A percentile compares a stretch with the other conserved stretches of the same genome.
Evolutionary conservation across 2,888 invertebrate species (phyloP).

Genomic region (Meiosimyza decipiens): DNA sequence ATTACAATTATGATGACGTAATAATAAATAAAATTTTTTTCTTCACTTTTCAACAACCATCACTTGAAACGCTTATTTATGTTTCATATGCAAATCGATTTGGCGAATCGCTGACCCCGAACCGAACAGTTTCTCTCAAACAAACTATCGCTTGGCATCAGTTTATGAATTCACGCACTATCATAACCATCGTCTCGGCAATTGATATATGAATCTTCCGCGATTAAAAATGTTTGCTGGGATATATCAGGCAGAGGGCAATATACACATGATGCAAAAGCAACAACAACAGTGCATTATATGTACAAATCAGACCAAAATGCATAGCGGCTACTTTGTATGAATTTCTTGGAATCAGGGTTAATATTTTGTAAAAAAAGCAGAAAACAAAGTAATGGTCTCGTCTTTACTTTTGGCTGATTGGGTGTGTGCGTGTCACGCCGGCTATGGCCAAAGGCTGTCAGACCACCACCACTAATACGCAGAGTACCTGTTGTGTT

Average conservation of each 20-base stretch:
- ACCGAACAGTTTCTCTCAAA: too few relatives aligned
- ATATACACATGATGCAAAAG: constrained; percentile 16
- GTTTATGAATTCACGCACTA: too few relatives aligned
- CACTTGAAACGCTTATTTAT: too few relatives aligned
- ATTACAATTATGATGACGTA: too few relatives aligned
- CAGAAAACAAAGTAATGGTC: background rate
- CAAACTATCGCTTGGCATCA: too few relatives aligned
- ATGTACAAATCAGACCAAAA: constrained; percentile 26
- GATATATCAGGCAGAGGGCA: background rate
- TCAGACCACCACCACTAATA: background rate
- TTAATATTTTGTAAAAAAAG: constrained; percentile 29
- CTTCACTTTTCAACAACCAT: too few relatives aligned
- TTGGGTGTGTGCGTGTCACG: constrained; percentile 33
- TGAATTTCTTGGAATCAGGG: constrained; percentile 61
- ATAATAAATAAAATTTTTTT: too few relatives aligned
- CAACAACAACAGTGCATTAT: background rate
- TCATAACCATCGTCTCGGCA: too few relatives aligned
- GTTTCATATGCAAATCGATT: too few relatives aligned
- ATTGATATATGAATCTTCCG: too few relatives aligned
- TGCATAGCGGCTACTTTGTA: constrained; percentile 54
- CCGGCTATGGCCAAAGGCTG: constrained; percentile 17
- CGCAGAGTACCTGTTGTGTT: background rate
- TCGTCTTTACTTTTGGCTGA: constrained; percentile 8
- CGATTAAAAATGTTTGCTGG: too few relatives aligned
- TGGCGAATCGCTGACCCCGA: too few relatives aligned